Conservation (phyloP, 2,797 vertebrate genomes). For the Acomys russatus region DNA sequence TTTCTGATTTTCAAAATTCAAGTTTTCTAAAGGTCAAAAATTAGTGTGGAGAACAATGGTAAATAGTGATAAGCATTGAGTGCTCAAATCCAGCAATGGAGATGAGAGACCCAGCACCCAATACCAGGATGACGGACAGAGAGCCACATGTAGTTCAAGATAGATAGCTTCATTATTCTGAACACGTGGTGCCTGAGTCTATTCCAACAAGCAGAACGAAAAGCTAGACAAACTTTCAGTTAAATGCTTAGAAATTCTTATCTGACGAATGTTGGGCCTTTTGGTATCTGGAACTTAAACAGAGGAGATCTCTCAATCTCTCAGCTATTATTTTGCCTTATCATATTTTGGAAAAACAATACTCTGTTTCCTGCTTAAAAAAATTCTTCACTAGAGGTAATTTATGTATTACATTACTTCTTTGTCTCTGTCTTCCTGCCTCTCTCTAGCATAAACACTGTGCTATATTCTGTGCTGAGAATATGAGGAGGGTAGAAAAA, state of each 20-base stretch:
- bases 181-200: neutral
- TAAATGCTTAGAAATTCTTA: conserved; percentile 11
- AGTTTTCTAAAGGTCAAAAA: neutral
- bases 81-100: neutral
- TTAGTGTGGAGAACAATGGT: neutral
- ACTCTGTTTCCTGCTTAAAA: conserved; percentile 34
- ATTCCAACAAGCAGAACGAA: neutral
- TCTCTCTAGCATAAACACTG: conserved; percentile 1
- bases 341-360: conserved; percentile 17
- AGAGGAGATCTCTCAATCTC: conserved; percentile 20
- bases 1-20: neutral
- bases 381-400: conserved; percentile 46
- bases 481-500: conserved; percentile 40
- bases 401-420: neutral
- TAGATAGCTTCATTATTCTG: neutral
- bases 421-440: neutral
- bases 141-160: neutral
- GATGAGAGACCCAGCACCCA: neutral
- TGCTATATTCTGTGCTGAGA: neutral
- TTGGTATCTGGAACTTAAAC: conserved; percentile 46
- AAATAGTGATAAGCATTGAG: neutral
- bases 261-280: conserved; percentile 27
- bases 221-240: conserved; percentile 3
- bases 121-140: neutral
- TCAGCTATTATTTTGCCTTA: neutral